phyloP scores from a whole-genome alignment of 2,888 invertebrate genomes.

The Adineta ricciae region DNA sequence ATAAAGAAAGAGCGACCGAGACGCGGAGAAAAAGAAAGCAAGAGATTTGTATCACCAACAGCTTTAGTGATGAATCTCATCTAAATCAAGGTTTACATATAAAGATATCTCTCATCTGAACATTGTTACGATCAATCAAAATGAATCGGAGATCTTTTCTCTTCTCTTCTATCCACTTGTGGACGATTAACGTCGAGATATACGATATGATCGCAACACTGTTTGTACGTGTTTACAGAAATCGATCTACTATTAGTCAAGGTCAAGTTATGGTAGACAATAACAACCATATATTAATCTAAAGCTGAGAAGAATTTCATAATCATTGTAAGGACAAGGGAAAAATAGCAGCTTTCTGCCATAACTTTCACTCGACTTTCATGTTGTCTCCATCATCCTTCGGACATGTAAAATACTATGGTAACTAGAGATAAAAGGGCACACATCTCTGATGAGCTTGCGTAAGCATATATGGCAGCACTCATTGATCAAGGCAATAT shows the following conservation, averaged over 20 bases:
- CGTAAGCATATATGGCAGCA: background rate
- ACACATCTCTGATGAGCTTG: background rate
- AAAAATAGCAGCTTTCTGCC: too few relatives aligned
- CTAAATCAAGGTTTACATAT: background rate
- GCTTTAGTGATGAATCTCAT: background rate
- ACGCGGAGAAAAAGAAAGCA: background rate
- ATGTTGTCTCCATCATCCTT: background rate
- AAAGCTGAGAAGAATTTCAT: too few relatives aligned
- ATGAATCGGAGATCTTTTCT: background rate
- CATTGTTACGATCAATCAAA: background rate
- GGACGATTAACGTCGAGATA: background rate
- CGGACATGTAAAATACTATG: background rate
- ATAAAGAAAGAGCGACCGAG: background rate
- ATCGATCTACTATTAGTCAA: background rate
- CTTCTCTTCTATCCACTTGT: background rate
- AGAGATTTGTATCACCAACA: background rate
- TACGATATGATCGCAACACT: background rate
- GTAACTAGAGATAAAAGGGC: background rate
- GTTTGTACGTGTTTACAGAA: background rate
- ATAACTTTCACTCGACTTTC: background rate
- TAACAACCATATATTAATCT: background rate
- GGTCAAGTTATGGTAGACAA: background rate
- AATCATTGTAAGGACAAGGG: too few relatives aligned
- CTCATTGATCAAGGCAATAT: constrained; percentile 2
- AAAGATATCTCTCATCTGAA: background rate